phyloP scores from a whole-genome alignment of 2,888 invertebrate species.

The Chrysolina haemoptera region DNA sequence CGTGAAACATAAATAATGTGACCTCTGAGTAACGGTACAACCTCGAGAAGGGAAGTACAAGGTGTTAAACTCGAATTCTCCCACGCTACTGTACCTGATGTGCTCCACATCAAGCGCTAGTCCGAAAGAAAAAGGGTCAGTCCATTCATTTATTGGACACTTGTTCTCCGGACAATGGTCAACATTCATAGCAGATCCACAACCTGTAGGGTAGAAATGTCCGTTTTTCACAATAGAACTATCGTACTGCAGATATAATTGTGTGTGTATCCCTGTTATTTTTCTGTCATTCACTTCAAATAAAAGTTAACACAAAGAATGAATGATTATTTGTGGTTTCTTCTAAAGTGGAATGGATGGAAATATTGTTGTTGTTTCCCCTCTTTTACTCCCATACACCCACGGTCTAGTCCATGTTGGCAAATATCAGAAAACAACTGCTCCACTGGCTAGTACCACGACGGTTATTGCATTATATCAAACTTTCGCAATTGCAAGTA shows the following conservation, averaged over 20 bases:
- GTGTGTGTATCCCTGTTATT: slow-evolving; percentile 25
- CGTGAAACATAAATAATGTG: neutral
- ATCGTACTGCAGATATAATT: slow-evolving; percentile 33
- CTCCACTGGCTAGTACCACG: too few species aligned
- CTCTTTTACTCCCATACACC: too few species aligned
- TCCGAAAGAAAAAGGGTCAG: slow-evolving; percentile 51
- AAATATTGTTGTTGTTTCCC: too few species aligned
- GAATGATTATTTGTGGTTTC: neutral
- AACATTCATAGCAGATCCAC: slow-evolving; percentile 41
- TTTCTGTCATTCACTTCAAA: slow-evolving; percentile 14
- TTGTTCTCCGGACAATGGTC: slow-evolving; percentile 62
- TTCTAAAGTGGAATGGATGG: too few species aligned
- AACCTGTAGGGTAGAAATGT: slow-evolving; percentile 51
- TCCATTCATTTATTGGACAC: slow-evolving; percentile 52
- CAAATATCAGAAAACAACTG: too few species aligned
- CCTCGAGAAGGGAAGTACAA: slow-evolving; percentile 27
- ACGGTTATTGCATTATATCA: too few species aligned
- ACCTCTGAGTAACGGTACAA: slow-evolving; percentile 40
- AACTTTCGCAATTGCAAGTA: too few species aligned
- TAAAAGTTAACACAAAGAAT: neutral
- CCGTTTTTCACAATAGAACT: slow-evolving; percentile 24
- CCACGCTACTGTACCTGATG: slow-evolving; percentile 47
- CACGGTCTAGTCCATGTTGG: too few species aligned
- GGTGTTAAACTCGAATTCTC: slow-evolving; percentile 51
- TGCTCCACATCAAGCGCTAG: slow-evolving; percentile 50